Base-by-base conservation (phyloP, 2,113 vertebrate genomes). In the Burhinus bistriatus region DNA sequence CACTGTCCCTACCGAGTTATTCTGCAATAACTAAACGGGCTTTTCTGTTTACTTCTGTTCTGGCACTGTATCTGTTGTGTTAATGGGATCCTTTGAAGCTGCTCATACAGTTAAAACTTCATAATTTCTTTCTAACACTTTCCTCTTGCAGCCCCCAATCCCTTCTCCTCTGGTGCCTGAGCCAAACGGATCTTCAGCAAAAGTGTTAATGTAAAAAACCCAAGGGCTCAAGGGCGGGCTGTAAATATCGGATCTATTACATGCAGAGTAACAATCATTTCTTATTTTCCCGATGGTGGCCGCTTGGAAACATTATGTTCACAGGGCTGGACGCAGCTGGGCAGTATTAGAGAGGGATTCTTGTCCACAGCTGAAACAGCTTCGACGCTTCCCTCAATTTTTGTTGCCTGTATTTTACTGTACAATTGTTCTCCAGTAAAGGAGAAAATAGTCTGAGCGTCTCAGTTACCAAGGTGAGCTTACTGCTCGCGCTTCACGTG, bases 1-100 rank as follows among this genome's bases (percentile, higher is more conserved):
- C 81, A 65, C 95, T 83, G 77, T 96, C 85, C 97, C 97, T 59
- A 93, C 96, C 12, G 87, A 94, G 95, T 93, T 91, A 76, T 49
- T 95, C 84, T 92, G 79, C 86, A 87, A 86, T 71, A 88, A 90
- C 90, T 65, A 79, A 92, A 80, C 21, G 59, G 51, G 59, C 64
- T 95, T 90, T 95, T 80, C 92, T 92, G 62, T 94, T 97, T 82
- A 91, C 45, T 94, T 97, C 88, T 90, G 6, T 90, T 95, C 90
- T 89, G 61, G 86, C 79, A 72, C 86, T 16, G 2, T 87, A 66
- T 7, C 92, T 96, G 27, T 45, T 93, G 95, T 85, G 83, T 87
- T 90, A 75, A 87, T 90, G n/a, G 64, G 80, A 71, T 94, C 57
- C 80, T 96, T 93, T 89, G 88, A 95, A 96, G 62, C n/a, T 58